Percentiles rank a stretch among this genome's conserved stretches.
phyloP scores from a whole-genome alignment of 2,797 vertebrate genomes.

The Galagoides demidoff region DNA sequence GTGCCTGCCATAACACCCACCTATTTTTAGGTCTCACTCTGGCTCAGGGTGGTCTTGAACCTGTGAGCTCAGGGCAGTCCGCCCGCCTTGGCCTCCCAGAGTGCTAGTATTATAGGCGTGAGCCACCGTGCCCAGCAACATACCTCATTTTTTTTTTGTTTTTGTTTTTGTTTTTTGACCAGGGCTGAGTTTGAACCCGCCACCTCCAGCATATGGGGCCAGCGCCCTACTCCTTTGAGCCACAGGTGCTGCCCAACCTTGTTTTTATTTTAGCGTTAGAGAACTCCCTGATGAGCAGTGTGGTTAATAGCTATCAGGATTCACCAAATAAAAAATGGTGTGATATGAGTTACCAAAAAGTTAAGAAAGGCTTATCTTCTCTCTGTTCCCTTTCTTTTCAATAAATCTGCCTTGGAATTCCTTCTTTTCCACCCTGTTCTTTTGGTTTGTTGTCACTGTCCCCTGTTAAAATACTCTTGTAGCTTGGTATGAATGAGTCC shows the following conservation, averaged over 20 bases:
- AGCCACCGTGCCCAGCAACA: too few species aligned
- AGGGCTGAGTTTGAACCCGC: too few species aligned
- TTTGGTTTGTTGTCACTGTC: conserved; percentile 6
- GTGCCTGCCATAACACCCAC: too few species aligned
- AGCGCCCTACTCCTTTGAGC: too few species aligned
- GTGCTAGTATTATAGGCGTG: too few species aligned
- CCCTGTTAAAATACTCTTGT: not conserved
- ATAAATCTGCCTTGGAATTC: conserved; percentile 8
- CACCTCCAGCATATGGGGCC: too few species aligned
- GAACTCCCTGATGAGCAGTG: not conserved
- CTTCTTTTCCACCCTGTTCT: not conserved
- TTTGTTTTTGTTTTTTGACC: too few species aligned
- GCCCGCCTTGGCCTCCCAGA: too few species aligned
- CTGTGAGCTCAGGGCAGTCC: too few species aligned
- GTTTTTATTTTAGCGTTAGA: not conserved
- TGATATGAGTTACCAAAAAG: not conserved
- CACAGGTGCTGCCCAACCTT: too few species aligned
- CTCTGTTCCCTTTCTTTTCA: not conserved
- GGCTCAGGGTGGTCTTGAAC: too few species aligned
- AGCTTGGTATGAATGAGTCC: not conserved
- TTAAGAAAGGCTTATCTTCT: not conserved
- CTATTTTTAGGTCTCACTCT: too few species aligned
- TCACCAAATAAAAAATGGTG: not conserved
- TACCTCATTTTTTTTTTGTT: not conserved
- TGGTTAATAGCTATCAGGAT: not conserved